Conservation (phyloP, 2,113 vertebrate species). For the Rattus rattus region DNA sequence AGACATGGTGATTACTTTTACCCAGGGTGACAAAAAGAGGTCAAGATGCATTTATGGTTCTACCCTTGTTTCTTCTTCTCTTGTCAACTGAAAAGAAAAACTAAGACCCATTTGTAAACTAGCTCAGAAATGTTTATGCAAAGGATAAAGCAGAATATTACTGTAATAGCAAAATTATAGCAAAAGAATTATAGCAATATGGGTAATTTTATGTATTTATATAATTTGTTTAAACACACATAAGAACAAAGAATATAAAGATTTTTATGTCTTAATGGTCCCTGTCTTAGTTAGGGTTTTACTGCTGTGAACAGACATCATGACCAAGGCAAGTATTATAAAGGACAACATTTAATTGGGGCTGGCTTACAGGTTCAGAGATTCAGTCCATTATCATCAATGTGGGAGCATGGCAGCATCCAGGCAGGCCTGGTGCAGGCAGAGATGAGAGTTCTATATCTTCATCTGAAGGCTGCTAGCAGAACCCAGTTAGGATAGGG, state of each 20-base stretch:
- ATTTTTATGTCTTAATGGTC: not conserved
- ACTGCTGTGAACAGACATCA: too few species aligned
- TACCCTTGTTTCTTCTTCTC: slow-evolving; percentile 16
- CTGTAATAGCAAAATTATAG: not conserved
- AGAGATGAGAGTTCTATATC: too few species aligned
- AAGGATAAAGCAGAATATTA: slow-evolving; percentile 35
- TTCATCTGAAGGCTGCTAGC: too few species aligned
- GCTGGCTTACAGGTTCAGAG: too few species aligned
- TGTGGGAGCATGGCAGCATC: too few species aligned
- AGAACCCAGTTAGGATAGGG: too few species aligned
- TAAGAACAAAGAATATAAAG: slow-evolving; percentile 3
- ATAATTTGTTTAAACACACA: slow-evolving; percentile 15
- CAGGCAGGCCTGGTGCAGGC: too few species aligned
- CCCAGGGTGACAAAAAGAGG: not conserved
- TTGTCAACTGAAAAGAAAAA: slow-evolving; percentile 23
- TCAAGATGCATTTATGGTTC: not conserved
- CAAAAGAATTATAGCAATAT: slow-evolving; percentile 32
- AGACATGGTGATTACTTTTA: not conserved
- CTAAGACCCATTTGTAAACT: not conserved
- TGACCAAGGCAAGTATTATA: too few species aligned
- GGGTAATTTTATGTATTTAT: not conserved
- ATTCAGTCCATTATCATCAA: too few species aligned
- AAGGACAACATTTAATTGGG: too few species aligned
- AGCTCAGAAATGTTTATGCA: slow-evolving; percentile 55
- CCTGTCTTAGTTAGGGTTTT: not conserved